Percentiles rank a stretch among this genome's conserved stretches.
These are phyloP conservation scores for Craniophora ligustri DNA, from an alignment of 2,888 invertebrate genomes.

Conservation along the genomic window DNA sequence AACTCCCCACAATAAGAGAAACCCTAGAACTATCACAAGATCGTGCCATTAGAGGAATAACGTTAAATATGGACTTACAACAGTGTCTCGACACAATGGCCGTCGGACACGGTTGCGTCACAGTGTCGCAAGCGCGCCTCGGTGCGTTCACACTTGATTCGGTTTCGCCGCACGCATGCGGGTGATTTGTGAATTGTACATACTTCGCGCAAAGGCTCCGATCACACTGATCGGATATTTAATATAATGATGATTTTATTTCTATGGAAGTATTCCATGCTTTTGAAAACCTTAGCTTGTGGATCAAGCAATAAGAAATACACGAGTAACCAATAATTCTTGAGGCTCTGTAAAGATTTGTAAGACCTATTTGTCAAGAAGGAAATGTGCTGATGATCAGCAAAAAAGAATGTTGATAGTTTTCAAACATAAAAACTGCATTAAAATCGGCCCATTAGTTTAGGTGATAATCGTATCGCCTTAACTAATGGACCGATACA, in stretches of 20 bases:
- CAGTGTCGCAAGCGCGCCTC: constrained; percentile 63
- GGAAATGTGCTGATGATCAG: no score
- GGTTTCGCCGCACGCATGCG: constrained; percentile 71
- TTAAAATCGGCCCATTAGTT: no score
- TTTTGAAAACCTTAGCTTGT: constrained; percentile 9
- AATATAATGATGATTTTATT: constrained; percentile 1
- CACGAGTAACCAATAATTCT: no score
- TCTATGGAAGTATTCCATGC: neutral
- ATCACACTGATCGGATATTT: constrained; percentile 3
- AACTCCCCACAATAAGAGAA: neutral
- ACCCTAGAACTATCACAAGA: constrained; percentile 23
- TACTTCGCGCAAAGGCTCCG: constrained; percentile 32
- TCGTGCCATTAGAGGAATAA: constrained; percentile 43
- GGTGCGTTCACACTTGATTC: constrained; percentile 78
- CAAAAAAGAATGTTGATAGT: no score
- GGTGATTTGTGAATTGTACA: constrained; percentile 59
- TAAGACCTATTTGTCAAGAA: no score
- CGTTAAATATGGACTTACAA: constrained; percentile 50
- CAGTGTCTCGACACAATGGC: constrained; percentile 48
- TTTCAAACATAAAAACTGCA: no score
- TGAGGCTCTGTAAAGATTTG: no score
- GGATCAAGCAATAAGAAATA: neutral
- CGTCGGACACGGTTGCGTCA: constrained; percentile 62
- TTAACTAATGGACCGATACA: no score
- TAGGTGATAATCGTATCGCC: no score